phyloP scores from a whole-genome alignment of 2,888 invertebrate species.

The Hyppa rectilinea region DNA sequence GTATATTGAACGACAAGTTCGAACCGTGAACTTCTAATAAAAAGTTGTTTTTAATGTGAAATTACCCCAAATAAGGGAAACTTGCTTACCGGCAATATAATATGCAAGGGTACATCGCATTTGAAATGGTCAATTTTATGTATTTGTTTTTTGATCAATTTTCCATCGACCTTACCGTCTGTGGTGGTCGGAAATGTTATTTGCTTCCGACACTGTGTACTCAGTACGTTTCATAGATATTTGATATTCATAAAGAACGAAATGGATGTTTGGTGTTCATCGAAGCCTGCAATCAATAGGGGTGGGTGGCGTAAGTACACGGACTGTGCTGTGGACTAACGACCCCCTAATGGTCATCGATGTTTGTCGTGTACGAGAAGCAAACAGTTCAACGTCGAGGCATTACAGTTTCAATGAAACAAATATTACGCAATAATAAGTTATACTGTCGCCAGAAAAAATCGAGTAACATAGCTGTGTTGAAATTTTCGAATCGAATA shows the following conservation, averaged over 20 bases:
- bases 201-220: conserved; percentile 35
- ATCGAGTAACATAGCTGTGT: conserved; percentile 17
- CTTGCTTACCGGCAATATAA: not conserved
- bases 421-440: conserved; percentile 29
- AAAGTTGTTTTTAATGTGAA: not conserved
- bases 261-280: conserved; percentile 69
- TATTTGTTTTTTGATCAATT: conserved; percentile 27
- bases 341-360: conserved; percentile 67
- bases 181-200: conserved; percentile 42
- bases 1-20: not conserved
- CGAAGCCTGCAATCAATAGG: conserved; percentile 67
- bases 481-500: not conserved
- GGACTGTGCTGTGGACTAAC: conserved; percentile 55
- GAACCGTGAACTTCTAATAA: not conserved
- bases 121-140: conserved; percentile 25
- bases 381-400: conserved; percentile 46
- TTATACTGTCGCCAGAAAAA: conserved; percentile 11
- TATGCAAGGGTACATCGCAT: not conserved
- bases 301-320: conserved; percentile 45
- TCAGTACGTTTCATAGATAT: conserved; percentile 57
- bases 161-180: conserved; percentile 39
- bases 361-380: conserved; percentile 55
- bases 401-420: conserved; percentile 42
- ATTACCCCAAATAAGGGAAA: not conserved
- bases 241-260: conserved; percentile 64